Evolutionary conservation across 2,888 invertebrate species (phyloP).

Genomic region (Peribatodes rhomboidaria): DNA sequence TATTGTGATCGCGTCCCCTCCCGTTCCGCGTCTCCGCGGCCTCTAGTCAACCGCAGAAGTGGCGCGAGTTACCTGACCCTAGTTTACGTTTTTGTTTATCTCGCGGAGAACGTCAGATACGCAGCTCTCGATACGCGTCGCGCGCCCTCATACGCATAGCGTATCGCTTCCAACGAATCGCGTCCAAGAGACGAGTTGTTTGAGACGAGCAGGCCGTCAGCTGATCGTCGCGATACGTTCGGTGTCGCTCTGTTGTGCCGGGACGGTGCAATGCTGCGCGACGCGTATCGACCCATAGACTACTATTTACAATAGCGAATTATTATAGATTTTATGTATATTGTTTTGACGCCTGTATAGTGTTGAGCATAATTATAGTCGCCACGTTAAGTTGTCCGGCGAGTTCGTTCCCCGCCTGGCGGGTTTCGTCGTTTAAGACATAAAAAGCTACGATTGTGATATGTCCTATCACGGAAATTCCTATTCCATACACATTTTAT

Average conservation of each 20-base stretch:
- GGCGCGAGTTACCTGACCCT: conserved; percentile 75
- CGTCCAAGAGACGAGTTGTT: not conserved
- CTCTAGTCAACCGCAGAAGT: conserved; percentile 43
- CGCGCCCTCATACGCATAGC: conserved; percentile 36
- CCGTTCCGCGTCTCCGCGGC: conserved; percentile 36
- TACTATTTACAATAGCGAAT: conserved; percentile 73
- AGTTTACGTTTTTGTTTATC: conserved; percentile 67
- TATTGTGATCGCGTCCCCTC: conserved; percentile 3
- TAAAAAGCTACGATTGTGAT: conserved; percentile 76
- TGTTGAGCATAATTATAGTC: conserved; percentile 67
- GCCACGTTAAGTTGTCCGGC: conserved; percentile 64
- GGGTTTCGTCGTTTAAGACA: conserved; percentile 67
- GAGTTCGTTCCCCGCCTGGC: conserved; percentile 68
- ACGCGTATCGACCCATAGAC: conserved; percentile 67
- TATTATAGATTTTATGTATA: conserved; percentile 67
- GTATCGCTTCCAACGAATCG: conserved; percentile 30
- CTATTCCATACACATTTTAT: conserved; percentile 82
- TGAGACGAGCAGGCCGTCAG: no score
- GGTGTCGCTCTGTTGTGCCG: conserved; percentile 18
- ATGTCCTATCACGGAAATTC: conserved; percentile 81
- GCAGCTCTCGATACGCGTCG: conserved; percentile 68
- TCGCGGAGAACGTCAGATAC: conserved; percentile 63
- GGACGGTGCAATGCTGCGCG: conserved; percentile 54
- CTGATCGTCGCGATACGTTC: no score
- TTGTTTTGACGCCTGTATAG: conserved; percentile 70